Evolutionary conservation across 1,140 invertebrate species (phyloP).

Genomic region (Drosophila arawakana): DNA sequence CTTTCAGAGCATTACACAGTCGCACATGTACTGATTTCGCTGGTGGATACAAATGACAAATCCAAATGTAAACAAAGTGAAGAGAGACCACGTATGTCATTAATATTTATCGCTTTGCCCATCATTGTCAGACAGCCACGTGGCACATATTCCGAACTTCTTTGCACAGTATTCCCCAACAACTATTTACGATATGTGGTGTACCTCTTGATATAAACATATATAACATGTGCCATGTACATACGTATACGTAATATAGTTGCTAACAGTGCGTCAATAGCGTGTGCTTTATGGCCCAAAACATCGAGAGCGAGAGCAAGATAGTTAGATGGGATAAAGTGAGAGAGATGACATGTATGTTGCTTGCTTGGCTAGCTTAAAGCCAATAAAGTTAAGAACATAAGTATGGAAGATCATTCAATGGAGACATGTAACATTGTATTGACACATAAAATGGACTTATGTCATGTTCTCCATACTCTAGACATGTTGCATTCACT

Average conservation of each 20-base stretch:
- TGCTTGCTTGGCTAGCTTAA: conserved; percentile 23
- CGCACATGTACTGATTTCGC: not conserved
- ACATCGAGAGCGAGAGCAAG: conserved; percentile 1
- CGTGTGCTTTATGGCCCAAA: conserved; percentile 29
- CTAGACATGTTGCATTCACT: not conserved
- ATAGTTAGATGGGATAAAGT: not conserved
- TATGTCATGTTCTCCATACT: conserved; percentile 22
- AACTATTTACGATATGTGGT: conserved; percentile 34
- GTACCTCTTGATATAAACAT: conserved; percentile 1
- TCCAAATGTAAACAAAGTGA: conserved; percentile 48
- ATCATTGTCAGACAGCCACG: conserved; percentile 46
- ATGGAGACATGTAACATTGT: conserved; percentile 16
- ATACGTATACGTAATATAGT: conserved; percentile 10
- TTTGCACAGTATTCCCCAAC: conserved; percentile 11
- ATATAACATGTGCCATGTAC: not conserved
- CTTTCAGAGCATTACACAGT: not conserved
- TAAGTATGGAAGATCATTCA: conserved; percentile 31
- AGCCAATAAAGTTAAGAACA: conserved; percentile 65
- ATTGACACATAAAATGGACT: conserved; percentile 35
- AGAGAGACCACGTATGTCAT: conserved; percentile 37
- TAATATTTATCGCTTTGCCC: conserved; percentile 53
- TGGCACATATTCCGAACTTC: conserved; percentile 17
- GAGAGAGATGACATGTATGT: conserved; percentile 6
- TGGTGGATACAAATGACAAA: conserved; percentile 24
- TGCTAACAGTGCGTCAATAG: conserved; percentile 30